Conservation (phyloP, 2,888 invertebrate species). For the Argyra leucocephala region DNA sequence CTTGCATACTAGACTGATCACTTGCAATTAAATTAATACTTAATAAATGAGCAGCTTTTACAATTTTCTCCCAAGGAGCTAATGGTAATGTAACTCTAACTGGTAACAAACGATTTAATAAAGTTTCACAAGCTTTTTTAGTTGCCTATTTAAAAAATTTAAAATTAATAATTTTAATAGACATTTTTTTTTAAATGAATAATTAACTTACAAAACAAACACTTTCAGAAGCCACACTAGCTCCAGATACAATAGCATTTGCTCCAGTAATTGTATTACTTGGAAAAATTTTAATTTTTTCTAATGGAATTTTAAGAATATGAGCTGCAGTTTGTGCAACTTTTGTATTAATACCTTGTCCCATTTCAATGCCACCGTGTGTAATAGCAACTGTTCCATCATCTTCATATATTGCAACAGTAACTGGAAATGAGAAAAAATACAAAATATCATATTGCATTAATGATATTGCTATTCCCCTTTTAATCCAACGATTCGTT, state of each 20-base stretch:
- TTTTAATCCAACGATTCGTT: conserved; percentile 66
- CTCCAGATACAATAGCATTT: conserved; percentile 55
- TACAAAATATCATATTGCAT: conserved; percentile 52
- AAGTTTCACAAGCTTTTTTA: conserved; percentile 51
- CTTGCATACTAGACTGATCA: conserved; percentile 45
- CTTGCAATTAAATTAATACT: conserved; percentile 50
- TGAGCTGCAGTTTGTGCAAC: conserved; percentile 61
- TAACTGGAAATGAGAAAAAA: conserved; percentile 45
- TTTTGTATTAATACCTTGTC: conserved; percentile 66
- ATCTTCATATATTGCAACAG: conserved; percentile 56
- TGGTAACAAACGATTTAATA: conserved; percentile 50
- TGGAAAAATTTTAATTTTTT: conserved; percentile 53
- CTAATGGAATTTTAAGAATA: conserved; percentile 54
- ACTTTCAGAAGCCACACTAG: conserved; percentile 57
- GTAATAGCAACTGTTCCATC: conserved; percentile 57
- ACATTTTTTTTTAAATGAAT: not conserved
- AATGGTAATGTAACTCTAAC: conserved; percentile 45
- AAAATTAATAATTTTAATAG: conserved; percentile 46
- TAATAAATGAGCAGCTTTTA: conserved; percentile 44
- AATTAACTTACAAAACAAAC: conserved; percentile 42
- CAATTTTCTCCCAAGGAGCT: conserved; percentile 49
- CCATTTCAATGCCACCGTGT: conserved; percentile 60
- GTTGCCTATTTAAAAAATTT: conserved; percentile 49
- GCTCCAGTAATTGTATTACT: conserved; percentile 51
- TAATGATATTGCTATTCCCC: conserved; percentile 54